Conservation (phyloP, 2,797 vertebrate species). For the Platyrinchus mystaceus region DNA sequence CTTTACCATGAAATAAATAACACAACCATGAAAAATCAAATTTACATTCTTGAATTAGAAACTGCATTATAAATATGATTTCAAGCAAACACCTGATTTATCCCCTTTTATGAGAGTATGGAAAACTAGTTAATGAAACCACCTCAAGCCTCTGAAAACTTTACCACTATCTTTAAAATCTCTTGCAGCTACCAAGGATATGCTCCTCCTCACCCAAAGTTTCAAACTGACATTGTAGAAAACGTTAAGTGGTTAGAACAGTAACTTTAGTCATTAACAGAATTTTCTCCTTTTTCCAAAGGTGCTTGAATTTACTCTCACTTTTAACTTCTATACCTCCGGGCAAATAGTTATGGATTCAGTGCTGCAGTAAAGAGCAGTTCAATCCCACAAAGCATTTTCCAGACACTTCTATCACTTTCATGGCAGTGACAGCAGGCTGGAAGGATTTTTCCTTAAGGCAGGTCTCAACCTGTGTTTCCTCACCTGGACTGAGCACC, state of each 20-base stretch:
- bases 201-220: background rate
- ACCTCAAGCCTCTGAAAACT: background rate
- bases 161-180: background rate
- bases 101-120: accelerated
- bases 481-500: background rate
- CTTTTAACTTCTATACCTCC: background rate
- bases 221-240: background rate
- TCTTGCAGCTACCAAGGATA: background rate
- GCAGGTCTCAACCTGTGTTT: background rate
- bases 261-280: background rate
- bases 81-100: background rate
- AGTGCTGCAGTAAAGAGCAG: background rate
- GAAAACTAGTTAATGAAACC: background rate
- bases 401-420: background rate
- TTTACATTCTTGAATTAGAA: background rate
- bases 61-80: background rate
- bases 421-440: background rate
- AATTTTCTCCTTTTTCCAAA: background rate
- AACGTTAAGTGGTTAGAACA: background rate
- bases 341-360: background rate
- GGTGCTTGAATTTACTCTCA: background rate
- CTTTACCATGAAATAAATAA: background rate
- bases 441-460: background rate
- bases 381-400: background rate
- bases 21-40: background rate